Conservation (phyloP, 2,113 vertebrate species). For the Athene noctua region DNA sequence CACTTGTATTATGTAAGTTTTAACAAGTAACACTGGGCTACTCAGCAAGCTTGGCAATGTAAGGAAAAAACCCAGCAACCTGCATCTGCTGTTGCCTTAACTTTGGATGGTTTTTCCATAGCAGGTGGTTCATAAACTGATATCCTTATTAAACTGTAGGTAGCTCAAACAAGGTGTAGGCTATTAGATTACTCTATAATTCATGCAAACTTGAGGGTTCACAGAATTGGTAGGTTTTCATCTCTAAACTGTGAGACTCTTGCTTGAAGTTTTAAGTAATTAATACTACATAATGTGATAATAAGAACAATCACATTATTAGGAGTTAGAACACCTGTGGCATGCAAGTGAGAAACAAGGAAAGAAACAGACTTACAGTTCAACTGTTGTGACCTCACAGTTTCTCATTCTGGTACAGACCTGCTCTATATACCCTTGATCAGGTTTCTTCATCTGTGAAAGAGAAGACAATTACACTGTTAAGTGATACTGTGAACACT, state of each 20-base stretch:
- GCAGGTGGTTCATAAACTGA: not conserved
- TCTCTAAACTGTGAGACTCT: not conserved
- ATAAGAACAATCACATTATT: not conserved
- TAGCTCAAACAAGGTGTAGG: not conserved
- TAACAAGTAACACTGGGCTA: not conserved
- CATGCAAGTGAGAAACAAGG: not conserved
- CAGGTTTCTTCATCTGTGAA: not conserved
- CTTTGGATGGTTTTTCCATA: not conserved
- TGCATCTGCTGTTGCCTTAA: not conserved
- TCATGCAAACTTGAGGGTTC: not conserved
- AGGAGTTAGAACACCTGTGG: not conserved
- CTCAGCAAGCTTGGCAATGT: not conserved
- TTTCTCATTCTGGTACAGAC: not conserved
- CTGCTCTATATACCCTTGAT: not conserved
- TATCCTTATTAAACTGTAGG: slow-evolving; percentile 7
- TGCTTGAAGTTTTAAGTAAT: not conserved
- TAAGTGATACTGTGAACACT: not conserved
- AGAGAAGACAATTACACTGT: not conserved
- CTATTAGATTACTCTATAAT: not conserved
- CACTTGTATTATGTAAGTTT: not conserved
- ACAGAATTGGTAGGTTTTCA: not conserved
- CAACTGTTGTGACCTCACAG: not conserved
- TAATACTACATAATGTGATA: not conserved
- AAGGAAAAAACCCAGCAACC: not conserved
- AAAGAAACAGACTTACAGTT: not conserved